A percentile compares a stretch with the other conserved stretches of the same genome.
Evolutionary conservation across 2,797 vertebrate genomes (phyloP).

Genomic region (Bradypodion pumilum): DNA sequence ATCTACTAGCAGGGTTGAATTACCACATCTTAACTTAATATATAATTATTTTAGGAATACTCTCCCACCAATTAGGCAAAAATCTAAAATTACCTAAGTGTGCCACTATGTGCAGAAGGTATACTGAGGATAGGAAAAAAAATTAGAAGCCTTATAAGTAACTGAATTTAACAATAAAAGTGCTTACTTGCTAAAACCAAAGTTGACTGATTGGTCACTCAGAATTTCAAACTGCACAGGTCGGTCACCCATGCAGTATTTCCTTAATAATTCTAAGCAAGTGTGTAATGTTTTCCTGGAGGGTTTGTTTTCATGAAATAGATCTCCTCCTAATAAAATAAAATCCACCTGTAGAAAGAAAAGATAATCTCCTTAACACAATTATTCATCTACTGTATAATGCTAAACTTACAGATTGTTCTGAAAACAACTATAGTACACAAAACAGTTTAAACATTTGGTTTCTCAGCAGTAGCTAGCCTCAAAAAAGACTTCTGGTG

Average conservation of each 20-base stretch:
- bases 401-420: not conserved
- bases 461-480: not conserved
- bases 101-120: not conserved
- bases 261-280: slow-evolving; percentile 86
- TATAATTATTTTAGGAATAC: not conserved
- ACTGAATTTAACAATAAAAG: slow-evolving; percentile 1
- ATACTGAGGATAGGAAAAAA: not conserved
- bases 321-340: slow-evolving; percentile 93
- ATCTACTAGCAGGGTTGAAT: not conserved
- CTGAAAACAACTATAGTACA: not conserved
- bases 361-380: slow-evolving; percentile 45
- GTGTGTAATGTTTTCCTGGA: slow-evolving; percentile 88
- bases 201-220: slow-evolving; percentile 96
- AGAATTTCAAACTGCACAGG: slow-evolving; percentile 92
- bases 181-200: slow-evolving; percentile 91
- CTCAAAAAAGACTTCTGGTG: not conserved
- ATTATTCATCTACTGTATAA: not conserved
- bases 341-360: slow-evolving; percentile 89
- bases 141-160: not conserved
- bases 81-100: not conserved
- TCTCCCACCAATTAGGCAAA: not conserved
- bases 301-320: slow-evolving; percentile 98
- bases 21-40: not conserved
- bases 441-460: not conserved
- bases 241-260: slow-evolving; percentile 94